phyloP scores from a whole-genome alignment of 2,113 vertebrate genomes.

The Piaya cayana region DNA sequence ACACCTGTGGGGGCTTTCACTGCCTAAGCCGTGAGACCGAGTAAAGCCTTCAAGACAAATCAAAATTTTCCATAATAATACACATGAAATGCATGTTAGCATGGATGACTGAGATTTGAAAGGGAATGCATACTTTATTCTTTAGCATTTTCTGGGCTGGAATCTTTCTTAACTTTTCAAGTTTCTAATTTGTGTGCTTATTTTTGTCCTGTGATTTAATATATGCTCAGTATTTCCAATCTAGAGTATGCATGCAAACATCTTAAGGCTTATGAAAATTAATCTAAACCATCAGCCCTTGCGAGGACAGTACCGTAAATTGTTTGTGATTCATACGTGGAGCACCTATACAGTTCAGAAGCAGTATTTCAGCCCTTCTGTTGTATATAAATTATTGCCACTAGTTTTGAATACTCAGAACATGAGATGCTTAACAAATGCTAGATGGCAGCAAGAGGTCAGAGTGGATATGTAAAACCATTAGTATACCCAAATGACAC shows the following conservation, averaged over 20 bases:
- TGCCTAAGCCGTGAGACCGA: too few relatives aligned
- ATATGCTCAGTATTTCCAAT: not conserved
- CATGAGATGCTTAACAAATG: not conserved
- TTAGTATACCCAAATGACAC: not conserved
- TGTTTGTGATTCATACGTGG: not conserved
- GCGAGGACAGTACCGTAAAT: not conserved
- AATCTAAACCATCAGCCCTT: not conserved
- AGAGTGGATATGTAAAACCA: not conserved
- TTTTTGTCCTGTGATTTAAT: not conserved
- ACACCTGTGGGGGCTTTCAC: not conserved
- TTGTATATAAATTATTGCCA: not conserved
- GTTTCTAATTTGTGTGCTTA: not conserved
- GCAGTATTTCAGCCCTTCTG: not conserved
- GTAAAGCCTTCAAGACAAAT: not conserved
- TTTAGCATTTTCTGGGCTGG: not conserved
- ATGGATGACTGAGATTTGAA: not conserved
- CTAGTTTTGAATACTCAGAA: constrained; percentile 2
- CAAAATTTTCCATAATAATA: not conserved
- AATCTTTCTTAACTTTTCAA: not conserved
- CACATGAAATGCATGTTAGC: not conserved
- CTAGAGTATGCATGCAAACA: not conserved
- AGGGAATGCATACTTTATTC: not conserved
- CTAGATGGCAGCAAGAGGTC: not conserved
- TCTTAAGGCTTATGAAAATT: not conserved
- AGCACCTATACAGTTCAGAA: not conserved